phyloP scores from a whole-genome alignment of 1,140 invertebrate species.

The Semibalanus balanoides region DNA sequence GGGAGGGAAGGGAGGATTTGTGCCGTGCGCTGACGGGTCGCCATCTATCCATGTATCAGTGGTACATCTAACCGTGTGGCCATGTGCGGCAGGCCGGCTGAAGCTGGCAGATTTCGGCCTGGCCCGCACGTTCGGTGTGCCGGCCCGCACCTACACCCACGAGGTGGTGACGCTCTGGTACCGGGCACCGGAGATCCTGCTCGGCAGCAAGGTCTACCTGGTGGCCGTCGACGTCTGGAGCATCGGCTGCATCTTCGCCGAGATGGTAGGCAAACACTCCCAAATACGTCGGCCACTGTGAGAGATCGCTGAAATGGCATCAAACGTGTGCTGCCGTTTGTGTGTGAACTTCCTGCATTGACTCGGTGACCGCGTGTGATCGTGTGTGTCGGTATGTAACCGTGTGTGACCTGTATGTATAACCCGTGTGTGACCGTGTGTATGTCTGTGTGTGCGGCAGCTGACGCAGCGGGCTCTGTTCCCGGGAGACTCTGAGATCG shows the following conservation, averaged over 20 bases:
- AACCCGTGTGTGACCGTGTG: too few species aligned
- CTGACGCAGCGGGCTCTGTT: conserved; percentile 65
- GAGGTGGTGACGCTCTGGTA: conserved; percentile 97
- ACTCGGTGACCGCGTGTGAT: too few species aligned
- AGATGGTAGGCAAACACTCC: conserved; percentile 53
- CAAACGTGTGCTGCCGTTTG: too few species aligned
- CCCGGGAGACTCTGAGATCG: conserved; percentile 92
- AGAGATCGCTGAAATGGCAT: not conserved
- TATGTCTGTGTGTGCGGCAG: conserved; percentile 32
- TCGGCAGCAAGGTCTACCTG: conserved; percentile 78
- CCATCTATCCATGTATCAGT: too few species aligned
- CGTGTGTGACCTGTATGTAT: too few species aligned
- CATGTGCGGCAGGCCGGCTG: conserved; percentile 45
- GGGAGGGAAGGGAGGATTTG: too few species aligned
- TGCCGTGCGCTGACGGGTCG: too few species aligned
- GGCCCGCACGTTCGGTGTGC: conserved; percentile 65
- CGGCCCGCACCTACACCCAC: conserved; percentile 72
- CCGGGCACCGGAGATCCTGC: conserved; percentile 82
- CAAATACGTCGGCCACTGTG: conserved; percentile 3
- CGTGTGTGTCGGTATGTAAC: too few species aligned
- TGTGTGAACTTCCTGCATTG: too few species aligned
- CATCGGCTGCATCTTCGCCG: conserved; percentile 83
- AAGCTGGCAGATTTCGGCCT: conserved; percentile 86
- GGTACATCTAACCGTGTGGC: too few species aligned
- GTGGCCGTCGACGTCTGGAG: conserved; percentile 90